A percentile compares a stretch with the other conserved stretches of the same genome.
These are phyloP conservation scores for Oreohelix idahoensis DNA, from an alignment of 1,140 invertebrate genomes.

Conservation along the genomic window DNA sequence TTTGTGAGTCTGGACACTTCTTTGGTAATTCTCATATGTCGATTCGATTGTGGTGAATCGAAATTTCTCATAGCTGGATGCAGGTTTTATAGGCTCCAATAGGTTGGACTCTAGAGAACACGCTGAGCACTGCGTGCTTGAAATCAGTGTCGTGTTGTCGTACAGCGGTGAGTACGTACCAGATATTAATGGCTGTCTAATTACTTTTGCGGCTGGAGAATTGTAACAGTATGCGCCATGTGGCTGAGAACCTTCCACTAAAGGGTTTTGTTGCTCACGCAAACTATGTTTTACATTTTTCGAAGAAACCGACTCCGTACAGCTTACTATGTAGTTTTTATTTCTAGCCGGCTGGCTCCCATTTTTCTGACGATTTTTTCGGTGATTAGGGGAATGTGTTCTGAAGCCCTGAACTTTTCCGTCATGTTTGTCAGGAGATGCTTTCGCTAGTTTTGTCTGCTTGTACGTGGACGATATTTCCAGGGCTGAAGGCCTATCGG, in stretches of 20 bases:
- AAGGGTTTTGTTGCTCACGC: neutral
- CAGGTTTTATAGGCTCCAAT: neutral
- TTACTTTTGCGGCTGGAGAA: neutral
- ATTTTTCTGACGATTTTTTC: neutral
- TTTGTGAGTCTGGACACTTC: neutral
- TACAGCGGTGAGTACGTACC: neutral
- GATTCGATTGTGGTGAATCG: neutral
- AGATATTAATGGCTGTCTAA: neutral
- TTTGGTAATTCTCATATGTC: neutral
- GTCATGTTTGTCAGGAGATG: neutral
- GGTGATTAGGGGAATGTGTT: neutral
- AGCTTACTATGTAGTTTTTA: neutral
- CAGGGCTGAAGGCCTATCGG: neutral
- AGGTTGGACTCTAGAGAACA: neutral
- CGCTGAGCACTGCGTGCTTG: neutral
- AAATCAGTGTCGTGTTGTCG: slow-evolving; percentile 2
- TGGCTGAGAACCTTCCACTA: neutral
- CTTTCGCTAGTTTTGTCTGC: neutral
- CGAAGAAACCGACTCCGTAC: no score
- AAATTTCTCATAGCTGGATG: neutral
- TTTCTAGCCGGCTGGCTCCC: neutral
- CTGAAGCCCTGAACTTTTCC: neutral
- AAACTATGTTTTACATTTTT: neutral
- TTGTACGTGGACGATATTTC: neutral
- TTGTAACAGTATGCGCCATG: neutral